Evolutionary conservation across 2,888 invertebrate genomes (phyloP).

Genomic region (Villa cingulata): DNA sequence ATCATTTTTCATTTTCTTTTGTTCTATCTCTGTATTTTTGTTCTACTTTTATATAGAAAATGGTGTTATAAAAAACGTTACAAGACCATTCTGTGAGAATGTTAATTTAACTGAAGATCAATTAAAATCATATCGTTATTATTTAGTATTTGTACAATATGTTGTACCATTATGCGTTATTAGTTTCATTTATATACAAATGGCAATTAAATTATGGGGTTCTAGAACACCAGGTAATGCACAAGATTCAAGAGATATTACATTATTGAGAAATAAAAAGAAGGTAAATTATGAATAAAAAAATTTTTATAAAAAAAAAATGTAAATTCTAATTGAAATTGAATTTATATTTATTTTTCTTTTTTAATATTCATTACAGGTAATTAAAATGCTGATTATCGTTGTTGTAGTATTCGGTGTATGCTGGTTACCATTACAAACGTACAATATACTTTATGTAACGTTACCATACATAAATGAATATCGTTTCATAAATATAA

Average conservation of each 20-base stretch:
- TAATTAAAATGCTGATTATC: constrained; percentile 77
- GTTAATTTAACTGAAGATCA: constrained; percentile 37
- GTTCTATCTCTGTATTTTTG: neutral
- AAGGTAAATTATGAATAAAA: no score
- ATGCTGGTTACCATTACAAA: constrained; percentile 72
- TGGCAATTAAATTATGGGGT: constrained; percentile 69
- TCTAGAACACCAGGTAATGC: constrained; percentile 67
- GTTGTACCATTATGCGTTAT: constrained; percentile 69
- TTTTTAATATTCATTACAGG: constrained; percentile 39
- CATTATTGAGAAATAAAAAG: constrained; percentile 66
- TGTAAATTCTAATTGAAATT: neutral
- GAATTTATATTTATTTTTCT: neutral
- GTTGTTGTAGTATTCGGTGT: constrained; percentile 69
- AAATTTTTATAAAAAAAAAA: constrained; percentile 22
- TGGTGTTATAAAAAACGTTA: constrained; percentile 25
- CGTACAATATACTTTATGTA: constrained; percentile 57
- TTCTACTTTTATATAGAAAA: constrained; percentile 28
- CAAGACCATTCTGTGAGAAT: constrained; percentile 38
- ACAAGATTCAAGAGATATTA: constrained; percentile 62
- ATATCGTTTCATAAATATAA: constrained; percentile 67
- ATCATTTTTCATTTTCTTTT: neutral
- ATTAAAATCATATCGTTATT: constrained; percentile 39
- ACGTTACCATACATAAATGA: constrained; percentile 56
- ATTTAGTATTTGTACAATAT: constrained; percentile 48
- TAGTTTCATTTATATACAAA: constrained; percentile 64